A percentile compares a stretch with the other conserved stretches of the same genome.
Evolutionary conservation across 2,888 invertebrate species (phyloP).

Genomic region (Chironomus tentans): DNA sequence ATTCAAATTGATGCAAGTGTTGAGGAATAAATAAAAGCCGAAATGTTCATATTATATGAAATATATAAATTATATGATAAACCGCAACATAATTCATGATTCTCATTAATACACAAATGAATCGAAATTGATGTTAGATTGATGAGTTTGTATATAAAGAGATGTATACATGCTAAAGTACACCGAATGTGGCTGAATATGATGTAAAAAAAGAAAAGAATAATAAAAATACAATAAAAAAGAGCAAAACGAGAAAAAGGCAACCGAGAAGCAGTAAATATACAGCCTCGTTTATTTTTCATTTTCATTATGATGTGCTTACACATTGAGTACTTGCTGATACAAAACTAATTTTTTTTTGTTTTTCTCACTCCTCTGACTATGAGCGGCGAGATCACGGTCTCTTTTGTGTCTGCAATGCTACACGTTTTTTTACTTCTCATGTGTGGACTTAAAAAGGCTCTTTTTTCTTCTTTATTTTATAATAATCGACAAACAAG

Average conservation of each 20-base stretch:
- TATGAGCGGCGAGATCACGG: too few species aligned
- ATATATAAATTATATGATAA: constrained; percentile 24
- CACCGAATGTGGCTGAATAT: neutral
- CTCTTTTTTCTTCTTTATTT: too few species aligned
- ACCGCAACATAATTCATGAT: constrained; percentile 26
- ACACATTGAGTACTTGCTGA: constrained; percentile 24
- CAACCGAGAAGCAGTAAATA: constrained; percentile 16
- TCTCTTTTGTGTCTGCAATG: too few species aligned
- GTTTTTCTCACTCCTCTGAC: neutral
- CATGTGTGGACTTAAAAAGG: too few species aligned
- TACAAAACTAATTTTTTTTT: neutral
- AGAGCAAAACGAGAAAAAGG: neutral
- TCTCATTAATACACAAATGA: constrained; percentile 23
- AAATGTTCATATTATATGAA: neutral
- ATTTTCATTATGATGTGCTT: constrained; percentile 26
- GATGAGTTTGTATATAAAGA: constrained; percentile 19
- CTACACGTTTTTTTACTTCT: too few species aligned
- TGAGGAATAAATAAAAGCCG: constrained; percentile 5
- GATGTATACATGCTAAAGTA: neutral
- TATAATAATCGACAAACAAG: too few species aligned
- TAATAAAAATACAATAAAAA: too few species aligned
- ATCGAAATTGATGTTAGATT: constrained; percentile 27
- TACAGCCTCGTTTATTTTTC: constrained; percentile 24
- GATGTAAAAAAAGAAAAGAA: neutral
- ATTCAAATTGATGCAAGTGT: neutral